Conservation (phyloP, 2,888 invertebrate species). For the Limnephilus rhombicus region DNA sequence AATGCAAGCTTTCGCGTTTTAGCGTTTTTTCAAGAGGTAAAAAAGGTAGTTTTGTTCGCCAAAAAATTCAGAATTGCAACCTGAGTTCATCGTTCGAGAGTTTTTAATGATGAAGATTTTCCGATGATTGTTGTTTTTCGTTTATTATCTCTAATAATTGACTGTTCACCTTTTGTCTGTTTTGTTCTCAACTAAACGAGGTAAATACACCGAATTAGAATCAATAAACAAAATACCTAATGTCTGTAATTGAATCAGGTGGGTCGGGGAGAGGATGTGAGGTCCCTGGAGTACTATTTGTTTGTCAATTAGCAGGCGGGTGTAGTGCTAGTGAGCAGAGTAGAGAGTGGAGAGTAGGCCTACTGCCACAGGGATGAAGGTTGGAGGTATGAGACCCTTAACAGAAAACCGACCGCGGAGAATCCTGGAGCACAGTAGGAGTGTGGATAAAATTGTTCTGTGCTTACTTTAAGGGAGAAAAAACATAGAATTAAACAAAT, state of each 20-base stretch:
- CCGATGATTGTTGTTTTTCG: no score
- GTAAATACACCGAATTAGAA: slow-evolving; percentile 20
- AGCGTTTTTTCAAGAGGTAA: no score
- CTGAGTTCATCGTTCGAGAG: no score
- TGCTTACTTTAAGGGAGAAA: no score
- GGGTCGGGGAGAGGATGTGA: slow-evolving; percentile 19
- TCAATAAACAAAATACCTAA: slow-evolving; percentile 30
- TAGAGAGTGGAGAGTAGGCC: background rate
- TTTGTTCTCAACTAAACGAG: background rate
- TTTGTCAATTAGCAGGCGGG: slow-evolving; percentile 54
- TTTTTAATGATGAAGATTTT: no score
- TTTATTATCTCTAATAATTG: background rate
- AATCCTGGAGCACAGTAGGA: background rate
- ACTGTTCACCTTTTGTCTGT: background rate
- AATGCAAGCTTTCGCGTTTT: no score
- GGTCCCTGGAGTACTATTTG: slow-evolving; percentile 55
- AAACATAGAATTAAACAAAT: no score
- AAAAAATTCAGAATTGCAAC: no score
- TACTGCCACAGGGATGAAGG: background rate
- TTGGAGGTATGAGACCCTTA: background rate
- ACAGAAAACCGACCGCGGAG: background rate
- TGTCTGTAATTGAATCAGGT: slow-evolving; percentile 33
- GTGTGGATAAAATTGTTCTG: background rate
- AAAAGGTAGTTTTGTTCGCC: no score
- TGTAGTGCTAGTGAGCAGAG: slow-evolving; percentile 3